phyloP scores from a whole-genome alignment of 2,888 invertebrate species.

The Leptogaster cylindrica region DNA sequence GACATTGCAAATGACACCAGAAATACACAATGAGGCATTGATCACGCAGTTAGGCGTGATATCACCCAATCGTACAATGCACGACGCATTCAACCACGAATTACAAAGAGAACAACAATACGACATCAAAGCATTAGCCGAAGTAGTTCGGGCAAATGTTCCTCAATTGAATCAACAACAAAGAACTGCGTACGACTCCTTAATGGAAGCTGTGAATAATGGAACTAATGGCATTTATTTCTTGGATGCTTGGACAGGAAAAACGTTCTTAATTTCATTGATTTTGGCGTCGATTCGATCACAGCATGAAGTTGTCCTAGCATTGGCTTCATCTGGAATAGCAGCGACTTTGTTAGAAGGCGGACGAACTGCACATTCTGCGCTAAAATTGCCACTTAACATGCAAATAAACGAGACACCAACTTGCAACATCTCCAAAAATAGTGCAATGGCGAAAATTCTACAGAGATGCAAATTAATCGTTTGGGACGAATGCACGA shows the following conservation, averaged over 20 bases:
- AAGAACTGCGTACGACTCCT: slow-evolving; percentile 6
- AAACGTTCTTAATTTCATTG: slow-evolving; percentile 41
- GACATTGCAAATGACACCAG: slow-evolving; percentile 45
- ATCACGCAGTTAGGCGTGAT: slow-evolving; percentile 51
- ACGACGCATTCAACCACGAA: slow-evolving; percentile 49
- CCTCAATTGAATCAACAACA: slow-evolving; percentile 36
- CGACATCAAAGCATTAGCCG: slow-evolving; percentile 46
- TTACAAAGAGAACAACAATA: slow-evolving; percentile 50
- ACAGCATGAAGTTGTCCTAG: slow-evolving; percentile 39
- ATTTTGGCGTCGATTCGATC: slow-evolving; percentile 40
- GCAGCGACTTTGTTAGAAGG: no score
- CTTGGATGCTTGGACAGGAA: slow-evolving; percentile 43
- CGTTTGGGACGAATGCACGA: slow-evolving; percentile 46
- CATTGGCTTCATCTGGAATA: slow-evolving; percentile 45
- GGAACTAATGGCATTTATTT: slow-evolving; percentile 32
- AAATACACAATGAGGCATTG: slow-evolving; percentile 51
- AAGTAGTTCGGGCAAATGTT: slow-evolving; percentile 43
- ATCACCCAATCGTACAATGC: slow-evolving; percentile 50
- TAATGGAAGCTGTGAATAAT: slow-evolving; percentile 37
- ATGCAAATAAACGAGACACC: background rate
- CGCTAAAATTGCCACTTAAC: slow-evolving; percentile 40
- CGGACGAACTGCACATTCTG: slow-evolving; percentile 45
- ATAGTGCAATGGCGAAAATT: background rate
- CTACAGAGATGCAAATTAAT: slow-evolving; percentile 41
- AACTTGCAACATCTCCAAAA: no score